Evolutionary conservation across 92 coral and sea anemone genomes (phyloP).

Genomic region (Palythoa heliodiscus): DNA sequence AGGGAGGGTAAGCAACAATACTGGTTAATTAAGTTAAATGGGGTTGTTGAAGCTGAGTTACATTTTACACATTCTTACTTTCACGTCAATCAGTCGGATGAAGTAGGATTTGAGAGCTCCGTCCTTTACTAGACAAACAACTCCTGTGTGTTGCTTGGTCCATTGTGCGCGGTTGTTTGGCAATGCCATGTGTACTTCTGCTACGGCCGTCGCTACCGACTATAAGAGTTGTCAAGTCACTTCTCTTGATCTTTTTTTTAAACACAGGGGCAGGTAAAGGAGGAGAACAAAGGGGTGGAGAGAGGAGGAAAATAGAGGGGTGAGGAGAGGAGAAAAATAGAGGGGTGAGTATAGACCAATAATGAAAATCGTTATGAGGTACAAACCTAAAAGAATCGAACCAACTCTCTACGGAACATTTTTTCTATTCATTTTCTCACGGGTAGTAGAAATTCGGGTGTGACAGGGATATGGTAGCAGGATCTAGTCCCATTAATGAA

Average conservation of each 20-base stretch:
- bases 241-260: background rate
- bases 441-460: too few relatives aligned
- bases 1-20: too few relatives aligned
- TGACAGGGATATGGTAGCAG: too few relatives aligned
- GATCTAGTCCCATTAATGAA: too few relatives aligned
- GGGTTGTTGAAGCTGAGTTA: background rate
- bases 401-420: too few relatives aligned
- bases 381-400: too few relatives aligned
- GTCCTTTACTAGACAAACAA: slow-evolving; percentile 92
- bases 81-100: slow-evolving; percentile 81
- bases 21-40: background rate
- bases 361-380: too few relatives aligned
- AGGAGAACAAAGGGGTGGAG: too few relatives aligned
- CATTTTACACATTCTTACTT: slow-evolving; percentile 36
- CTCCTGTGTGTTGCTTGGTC: slow-evolving; percentile 71
- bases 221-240: slow-evolving; percentile 28
- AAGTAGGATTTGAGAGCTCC: slow-evolving; percentile 76
- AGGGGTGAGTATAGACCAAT: too few relatives aligned
- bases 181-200: slow-evolving; percentile 79
- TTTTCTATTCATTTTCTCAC: too few relatives aligned
- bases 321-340: too few relatives aligned
- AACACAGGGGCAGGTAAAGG: background rate
- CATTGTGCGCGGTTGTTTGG: slow-evolving; percentile 77
- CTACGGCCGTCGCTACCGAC: slow-evolving; percentile 87
- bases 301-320: too few relatives aligned